Percentiles rank a stretch among this genome's conserved stretches.
These are phyloP conservation scores for Apodemus speciosus DNA, from an alignment of 2,113 vertebrate species.

Conservation along the genomic window DNA sequence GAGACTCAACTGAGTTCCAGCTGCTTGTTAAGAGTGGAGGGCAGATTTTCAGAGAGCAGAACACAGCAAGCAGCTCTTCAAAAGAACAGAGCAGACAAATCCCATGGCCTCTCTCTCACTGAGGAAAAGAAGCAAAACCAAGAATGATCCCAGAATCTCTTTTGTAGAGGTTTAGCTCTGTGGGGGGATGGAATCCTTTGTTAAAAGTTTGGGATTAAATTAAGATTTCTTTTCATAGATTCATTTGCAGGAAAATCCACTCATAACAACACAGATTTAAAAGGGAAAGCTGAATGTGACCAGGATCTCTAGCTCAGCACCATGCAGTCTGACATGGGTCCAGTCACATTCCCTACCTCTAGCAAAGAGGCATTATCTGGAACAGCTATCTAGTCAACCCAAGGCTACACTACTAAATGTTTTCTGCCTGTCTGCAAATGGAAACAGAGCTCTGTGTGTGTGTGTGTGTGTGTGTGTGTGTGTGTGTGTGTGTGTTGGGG, in stretches of 20 bases:
- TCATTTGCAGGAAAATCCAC: slow-evolving; percentile 4
- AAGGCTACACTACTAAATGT: fast-evolving
- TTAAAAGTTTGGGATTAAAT: slow-evolving; percentile 1
- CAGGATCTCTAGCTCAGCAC: neutral
- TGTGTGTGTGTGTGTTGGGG: neutral
- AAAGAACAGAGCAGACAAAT: neutral
- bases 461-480: neutral
- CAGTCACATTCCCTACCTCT: fast-evolving
- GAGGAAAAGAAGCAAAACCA: neutral
- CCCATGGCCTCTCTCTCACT: neutral
- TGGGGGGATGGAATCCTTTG: neutral
- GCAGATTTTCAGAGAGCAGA: slow-evolving; percentile 47
- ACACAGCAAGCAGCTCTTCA: neutral
- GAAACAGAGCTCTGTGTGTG: neutral
- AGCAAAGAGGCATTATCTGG: fast-evolving
- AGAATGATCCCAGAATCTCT: neutral
- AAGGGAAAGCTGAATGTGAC: neutral
- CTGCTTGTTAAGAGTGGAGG: slow-evolving; percentile 35
- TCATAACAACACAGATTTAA: neutral
- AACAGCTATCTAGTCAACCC: neutral
- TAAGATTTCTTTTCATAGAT: slow-evolving; percentile 37
- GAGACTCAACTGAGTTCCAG: slow-evolving; percentile 60
- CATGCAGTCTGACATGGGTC: neutral
- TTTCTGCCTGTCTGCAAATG: neutral
- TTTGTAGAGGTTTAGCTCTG: neutral